Evolutionary conservation across 2,888 invertebrate genomes (phyloP), one percentile per base, ranked within the genome.

Genomic region (Drosophila pegasa): DNA sequence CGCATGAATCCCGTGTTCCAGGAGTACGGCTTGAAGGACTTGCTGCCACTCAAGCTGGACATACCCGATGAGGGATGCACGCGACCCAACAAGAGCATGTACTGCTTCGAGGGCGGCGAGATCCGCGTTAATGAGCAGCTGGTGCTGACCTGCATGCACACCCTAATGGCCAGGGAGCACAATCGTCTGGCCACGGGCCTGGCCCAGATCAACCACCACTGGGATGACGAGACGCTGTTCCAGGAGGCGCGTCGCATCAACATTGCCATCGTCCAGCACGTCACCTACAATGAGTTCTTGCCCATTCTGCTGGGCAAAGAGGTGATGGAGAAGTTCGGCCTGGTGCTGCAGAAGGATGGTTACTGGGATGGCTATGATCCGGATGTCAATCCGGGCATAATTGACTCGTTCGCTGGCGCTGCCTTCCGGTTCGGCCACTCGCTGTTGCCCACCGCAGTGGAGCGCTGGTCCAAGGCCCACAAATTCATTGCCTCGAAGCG

Each of bases 371-470:
- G 92, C 25, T 97, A 97, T 87, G 97, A 98, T 90, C 87, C 94
- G 1, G 95, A 94, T 70, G 95, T 98, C 0, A 98, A 98, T 92
- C 97, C 98, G 0, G 96, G 96, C 77, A 96, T 98, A 27, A 95
- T 98, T 74, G 97, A 96, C 68, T 96, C 97, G 3, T 98, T 98
- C 90, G 96, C 97, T n/a, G 95, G 97, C 14, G 98, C 98, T 45
- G 98, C 98, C 12, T 98, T 97, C 92, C 94, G 98, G 85, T 98
- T 98, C 84, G 98, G 98, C 0, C 98, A 98, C 91, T 98, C 98
- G 0, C 92, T 98, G 18, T 92, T 98, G 69, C 98, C 98, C 10
- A 97, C 97, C 2, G 97, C 97, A 25, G 96, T 98, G 5, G 98
- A 98, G 92, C 94, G 98, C 90, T 98, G 98, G 97, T 98, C 97